Evolutionary conservation across 1,140 invertebrate species (phyloP).

Genomic region (Cydia splendana): DNA sequence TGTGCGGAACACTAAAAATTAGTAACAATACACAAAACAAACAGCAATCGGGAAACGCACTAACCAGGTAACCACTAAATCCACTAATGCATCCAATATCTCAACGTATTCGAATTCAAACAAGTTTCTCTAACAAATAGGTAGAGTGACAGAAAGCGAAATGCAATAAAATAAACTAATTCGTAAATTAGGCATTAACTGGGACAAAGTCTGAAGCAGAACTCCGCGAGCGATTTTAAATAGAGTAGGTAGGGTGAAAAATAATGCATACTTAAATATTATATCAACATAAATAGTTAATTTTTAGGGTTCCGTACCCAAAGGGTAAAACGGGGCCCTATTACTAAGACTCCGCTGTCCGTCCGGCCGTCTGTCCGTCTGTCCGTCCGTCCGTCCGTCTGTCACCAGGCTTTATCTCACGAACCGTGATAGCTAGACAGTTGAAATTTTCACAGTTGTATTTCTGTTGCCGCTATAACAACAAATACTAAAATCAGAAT

Average conservation of each 20-base stretch:
- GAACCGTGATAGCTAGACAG: no score
- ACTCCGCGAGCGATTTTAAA: not conserved
- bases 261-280: not conserved
- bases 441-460: no score
- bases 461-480: no score
- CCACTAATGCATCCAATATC: not conserved
- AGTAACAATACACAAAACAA: not conserved
- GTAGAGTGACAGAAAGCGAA: not conserved
- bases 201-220: not conserved
- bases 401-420: no score
- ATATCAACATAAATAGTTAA: no score
- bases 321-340: no score
- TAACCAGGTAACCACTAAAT: not conserved
- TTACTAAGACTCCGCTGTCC: no score
- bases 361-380: no score
- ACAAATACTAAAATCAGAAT: no score
- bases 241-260: not conserved
- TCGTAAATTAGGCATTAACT: constrained; percentile 4
- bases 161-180: not conserved
- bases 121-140: not conserved
- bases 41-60: not conserved
- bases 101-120: not conserved
- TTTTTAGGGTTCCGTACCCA: no score
- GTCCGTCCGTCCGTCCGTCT: no score
- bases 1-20: not conserved